phyloP scores from a whole-genome alignment of 2,888 invertebrate species.

The Temnothorax ravouxi region DNA sequence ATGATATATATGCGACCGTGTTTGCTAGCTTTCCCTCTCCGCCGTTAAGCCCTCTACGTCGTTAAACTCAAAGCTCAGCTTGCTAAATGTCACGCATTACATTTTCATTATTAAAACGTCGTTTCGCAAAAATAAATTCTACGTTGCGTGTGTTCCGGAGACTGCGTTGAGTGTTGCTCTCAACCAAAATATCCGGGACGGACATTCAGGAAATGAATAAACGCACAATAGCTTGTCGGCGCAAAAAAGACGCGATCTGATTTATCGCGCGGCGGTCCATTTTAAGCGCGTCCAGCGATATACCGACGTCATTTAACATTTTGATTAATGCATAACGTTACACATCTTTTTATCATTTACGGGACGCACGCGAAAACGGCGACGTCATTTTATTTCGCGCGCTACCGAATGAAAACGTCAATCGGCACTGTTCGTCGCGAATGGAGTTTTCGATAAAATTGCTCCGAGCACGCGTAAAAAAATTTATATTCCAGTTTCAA shows the following conservation, averaged over 20 bases:
- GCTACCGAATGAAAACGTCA: constrained; percentile 46
- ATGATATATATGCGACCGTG: constrained; percentile 3
- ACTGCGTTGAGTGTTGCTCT: constrained; percentile 43
- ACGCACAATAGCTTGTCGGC: constrained; percentile 57
- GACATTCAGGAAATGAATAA: constrained; percentile 51
- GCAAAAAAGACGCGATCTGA: constrained; percentile 56
- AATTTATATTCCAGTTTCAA: constrained; percentile 23
- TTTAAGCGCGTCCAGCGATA: constrained; percentile 45
- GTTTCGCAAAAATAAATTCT: constrained; percentile 41
- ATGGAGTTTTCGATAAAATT: constrained; percentile 30
- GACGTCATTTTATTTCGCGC: constrained; percentile 33
- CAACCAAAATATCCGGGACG: constrained; percentile 48
- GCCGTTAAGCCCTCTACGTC: neutral
- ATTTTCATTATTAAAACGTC: constrained; percentile 47
- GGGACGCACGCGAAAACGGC: constrained; percentile 16
- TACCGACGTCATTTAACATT: constrained; percentile 51
- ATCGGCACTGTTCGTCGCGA: constrained; percentile 38
- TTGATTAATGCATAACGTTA: constrained; percentile 54
- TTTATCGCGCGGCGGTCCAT: constrained; percentile 44
- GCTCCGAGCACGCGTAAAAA: constrained; percentile 28
- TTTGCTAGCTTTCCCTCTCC: neutral
- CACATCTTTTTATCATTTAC: constrained; percentile 53
- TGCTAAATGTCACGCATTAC: constrained; percentile 35
- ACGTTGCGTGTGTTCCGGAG: constrained; percentile 38
- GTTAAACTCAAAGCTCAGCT: constrained; percentile 30